phyloP scores from a whole-genome alignment of 2,113 vertebrate species.

The Phoxinus phoxinus region DNA sequence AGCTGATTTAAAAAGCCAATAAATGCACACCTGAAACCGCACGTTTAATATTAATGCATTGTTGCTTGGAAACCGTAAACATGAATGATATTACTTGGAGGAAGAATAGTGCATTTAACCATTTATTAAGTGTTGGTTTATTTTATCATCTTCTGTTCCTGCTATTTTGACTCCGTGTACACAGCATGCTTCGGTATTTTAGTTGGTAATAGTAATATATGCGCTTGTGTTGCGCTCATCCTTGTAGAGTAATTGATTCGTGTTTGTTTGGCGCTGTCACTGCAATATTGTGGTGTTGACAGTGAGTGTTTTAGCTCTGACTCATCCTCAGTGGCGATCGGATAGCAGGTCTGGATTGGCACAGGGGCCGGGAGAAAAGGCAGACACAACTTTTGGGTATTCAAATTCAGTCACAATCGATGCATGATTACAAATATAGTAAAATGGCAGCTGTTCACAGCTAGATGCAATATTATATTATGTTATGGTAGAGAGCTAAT shows the following conservation, averaged over 20 bases:
- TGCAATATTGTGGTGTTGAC: slow-evolving; percentile 35
- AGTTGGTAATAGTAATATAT: background rate
- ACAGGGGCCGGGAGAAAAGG: background rate
- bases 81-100: background rate
- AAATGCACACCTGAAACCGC: background rate
- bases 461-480: background rate
- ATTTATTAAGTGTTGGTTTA: background rate
- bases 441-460: background rate
- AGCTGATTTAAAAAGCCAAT: background rate
- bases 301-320: slow-evolving; percentile 28
- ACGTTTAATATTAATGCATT: background rate
- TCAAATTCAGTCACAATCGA: slow-evolving; percentile 8
- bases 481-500: background rate
- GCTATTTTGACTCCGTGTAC: background rate
- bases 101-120: background rate
- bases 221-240: background rate
- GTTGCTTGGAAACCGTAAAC: background rate
- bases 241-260: slow-evolving; percentile 29
- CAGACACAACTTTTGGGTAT: slow-evolving; percentile 32
- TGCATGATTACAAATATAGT: background rate
- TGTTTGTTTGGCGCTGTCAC: slow-evolving; percentile 6
- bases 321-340: slow-evolving; percentile 22
- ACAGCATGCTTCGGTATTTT: background rate
- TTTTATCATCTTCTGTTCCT: background rate
- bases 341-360: slow-evolving; percentile 28